Conservation (phyloP, 2,113 vertebrate genomes). For the Anser brachyrhynchus region DNA sequence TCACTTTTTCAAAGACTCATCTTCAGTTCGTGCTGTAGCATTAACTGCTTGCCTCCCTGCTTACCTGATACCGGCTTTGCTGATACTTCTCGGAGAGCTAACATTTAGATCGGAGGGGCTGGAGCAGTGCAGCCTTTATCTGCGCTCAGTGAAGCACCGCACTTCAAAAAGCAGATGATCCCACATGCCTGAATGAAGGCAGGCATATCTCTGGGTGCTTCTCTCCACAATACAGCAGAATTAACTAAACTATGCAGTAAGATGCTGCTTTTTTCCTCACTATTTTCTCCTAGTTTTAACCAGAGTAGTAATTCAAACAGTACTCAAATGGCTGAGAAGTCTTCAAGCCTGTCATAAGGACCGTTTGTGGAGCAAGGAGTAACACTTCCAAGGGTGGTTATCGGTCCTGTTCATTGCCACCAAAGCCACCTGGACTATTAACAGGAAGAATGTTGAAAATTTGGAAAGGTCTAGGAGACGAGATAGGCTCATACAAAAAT, state of each 20-base stretch:
- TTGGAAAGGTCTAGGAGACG: neutral
- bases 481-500: neutral
- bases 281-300: neutral
- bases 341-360: neutral
- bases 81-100: neutral
- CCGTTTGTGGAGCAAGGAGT: neutral
- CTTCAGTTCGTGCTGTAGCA: neutral
- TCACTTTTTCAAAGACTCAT: neutral
- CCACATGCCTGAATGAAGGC: neutral
- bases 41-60: neutral
- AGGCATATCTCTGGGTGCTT: accelerated
- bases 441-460: neutral
- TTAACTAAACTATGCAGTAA: neutral
- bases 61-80: neutral
- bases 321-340: neutral
- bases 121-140: neutral
- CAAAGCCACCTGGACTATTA: neutral
- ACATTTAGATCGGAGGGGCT: neutral
- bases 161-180: neutral
- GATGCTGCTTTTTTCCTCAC: neutral
- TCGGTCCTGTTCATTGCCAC: neutral
- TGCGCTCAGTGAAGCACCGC: neutral
- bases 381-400: neutral
- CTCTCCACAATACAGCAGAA: neutral
- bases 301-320: neutral